Evolutionary conservation across 2,797 vertebrate genomes (phyloP).

Genomic region (Chromis chromis): DNA sequence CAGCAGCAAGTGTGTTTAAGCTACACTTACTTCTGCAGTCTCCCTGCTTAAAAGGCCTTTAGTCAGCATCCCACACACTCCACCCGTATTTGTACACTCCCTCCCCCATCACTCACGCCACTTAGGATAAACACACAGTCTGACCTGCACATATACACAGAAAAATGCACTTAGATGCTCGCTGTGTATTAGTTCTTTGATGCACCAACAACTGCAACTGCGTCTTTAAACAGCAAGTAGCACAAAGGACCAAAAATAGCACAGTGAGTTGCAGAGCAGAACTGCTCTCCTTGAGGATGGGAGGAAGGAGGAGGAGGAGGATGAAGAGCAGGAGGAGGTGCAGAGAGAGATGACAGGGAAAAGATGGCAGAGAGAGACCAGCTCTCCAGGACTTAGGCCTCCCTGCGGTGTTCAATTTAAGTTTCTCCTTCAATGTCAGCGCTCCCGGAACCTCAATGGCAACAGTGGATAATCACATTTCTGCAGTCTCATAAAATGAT

Average conservation of each 20-base stretch:
- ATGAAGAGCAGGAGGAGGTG: constrained; percentile 66
- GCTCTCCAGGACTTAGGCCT: constrained; percentile 49
- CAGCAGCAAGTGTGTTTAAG: constrained; percentile 37
- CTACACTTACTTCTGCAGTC: constrained; percentile 39
- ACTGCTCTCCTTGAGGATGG: constrained; percentile 79
- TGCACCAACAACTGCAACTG: constrained; percentile 82
- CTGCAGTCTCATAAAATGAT: constrained; percentile 13
- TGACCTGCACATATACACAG: constrained; percentile 27
- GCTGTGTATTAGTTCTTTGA: constrained; percentile 67
- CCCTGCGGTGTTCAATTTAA: constrained; percentile 46
- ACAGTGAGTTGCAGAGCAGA: constrained; percentile 83
- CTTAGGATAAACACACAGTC: constrained; percentile 47
- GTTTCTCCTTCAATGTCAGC: constrained; percentile 33
- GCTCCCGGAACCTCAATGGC: neutral
- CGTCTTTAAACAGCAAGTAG: constrained; percentile 86
- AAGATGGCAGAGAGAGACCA: constrained; percentile 63
- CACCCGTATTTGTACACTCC: constrained; percentile 63
- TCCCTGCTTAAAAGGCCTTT: constrained; percentile 58
- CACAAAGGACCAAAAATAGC: constrained; percentile 89
- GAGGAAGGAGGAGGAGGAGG: constrained; percentile 61
- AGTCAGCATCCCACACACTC: constrained; percentile 68
- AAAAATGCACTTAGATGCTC: constrained; percentile 50
- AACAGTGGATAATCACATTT: constrained; percentile 1
- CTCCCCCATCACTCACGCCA: constrained; percentile 46
- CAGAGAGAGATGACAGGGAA: constrained; percentile 58